Evolutionary conservation across 2,797 vertebrate genomes (phyloP), one percentile per base, ranked within the genome.

Genomic region (Delichon dasypus): DNA sequence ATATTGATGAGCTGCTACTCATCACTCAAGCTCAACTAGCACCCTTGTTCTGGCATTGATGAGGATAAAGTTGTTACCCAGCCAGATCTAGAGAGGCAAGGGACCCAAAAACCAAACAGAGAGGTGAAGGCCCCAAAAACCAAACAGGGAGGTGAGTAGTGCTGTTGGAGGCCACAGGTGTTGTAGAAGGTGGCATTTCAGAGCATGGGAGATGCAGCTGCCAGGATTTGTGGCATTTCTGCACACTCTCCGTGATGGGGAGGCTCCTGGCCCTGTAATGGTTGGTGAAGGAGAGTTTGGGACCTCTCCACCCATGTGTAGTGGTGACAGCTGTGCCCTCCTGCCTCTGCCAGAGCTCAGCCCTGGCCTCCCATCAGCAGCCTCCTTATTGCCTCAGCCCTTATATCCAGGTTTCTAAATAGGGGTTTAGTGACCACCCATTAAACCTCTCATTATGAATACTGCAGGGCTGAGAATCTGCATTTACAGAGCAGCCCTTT

Each of bases 151-250:
- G 23, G 20, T 0, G 0, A 64, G 15, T 13, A 44, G 19, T 1
- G 0, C 3, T 3, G 8, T 15, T 27, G 47, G 32, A 80, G 25
- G n/a, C 14, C 5, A 1, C 0, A 0, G 10, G 5, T 61, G n/a
- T 16, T 29, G 51, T 22, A 29, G 36, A 51, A 81, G 12, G 25
- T 70, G 70, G n/a, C 47, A 17, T 91, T 93, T 82, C 48, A 16
- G 80, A 75, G 62, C 32, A 3, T 4, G 29, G 53, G 16, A 30
- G 44, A 36, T 1, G 2, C 73, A 75, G n/a, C 55, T 90, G 51
- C 18, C 17, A 12, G 66, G 53, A 9, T 55, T 22, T 1, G 1
- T 64, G 58, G 38, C 47, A 50, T 62, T 75, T 86, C 30, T 68
- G 50, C 18, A 12, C 45, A 20, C 13, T 36, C 16, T 45, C 1